Evolutionary conservation across 2,797 vertebrate species (phyloP), one percentile per base, ranked within the genome.

Genomic region (Cossypha niveicapilla): DNA sequence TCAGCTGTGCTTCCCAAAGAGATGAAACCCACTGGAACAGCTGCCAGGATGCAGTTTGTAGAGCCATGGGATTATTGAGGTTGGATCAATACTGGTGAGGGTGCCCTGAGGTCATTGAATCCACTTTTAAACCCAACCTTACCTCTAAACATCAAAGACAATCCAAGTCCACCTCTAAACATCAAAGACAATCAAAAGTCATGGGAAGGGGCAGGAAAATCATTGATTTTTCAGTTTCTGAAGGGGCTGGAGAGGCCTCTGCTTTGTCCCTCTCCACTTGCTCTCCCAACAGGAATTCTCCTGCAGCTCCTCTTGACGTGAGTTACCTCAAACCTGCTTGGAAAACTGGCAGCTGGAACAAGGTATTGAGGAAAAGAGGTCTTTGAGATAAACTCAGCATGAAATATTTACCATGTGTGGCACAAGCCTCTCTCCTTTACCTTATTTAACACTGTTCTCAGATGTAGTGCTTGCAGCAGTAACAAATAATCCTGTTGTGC

Each of bases 41-140:
- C 51, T 77, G 24, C 9, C 73, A 42, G 47, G 15, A 24, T 16
- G 30, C 7, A 16, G 30, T 34, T 34, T 35, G 35, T 35, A 35
- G 35, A 35, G 35, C 35, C 35, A 7, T 13, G 27, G n/a, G 17
- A 32, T 50, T 18, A 1, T 0, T 50, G 50, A 24, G 44, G 3
- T 10, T 50, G 74, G 74, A 13, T 30, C 58, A 28, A 2, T 28
- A 9, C 17, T 11, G 15, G 9, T 34, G 47, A 62, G 37, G 37
- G 6, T 8, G 45, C 72, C 50, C 48, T 13, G 4, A 15, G 34
- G 27, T 25, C 54, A 11, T 6, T 1, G 27, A 50, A 37, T 11
- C 25, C 7, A 3, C 1, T 27, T 16, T 11, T 15, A 13, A 86
- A 5, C 23, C n/a, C 2, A 0, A 6, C 44, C 7, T 11, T 37